Percentiles rank a stretch among this genome's conserved stretches.
These are phyloP conservation scores for Spisula solida DNA, from an alignment of 2,888 invertebrate genomes.

Conservation along the genomic window DNA sequence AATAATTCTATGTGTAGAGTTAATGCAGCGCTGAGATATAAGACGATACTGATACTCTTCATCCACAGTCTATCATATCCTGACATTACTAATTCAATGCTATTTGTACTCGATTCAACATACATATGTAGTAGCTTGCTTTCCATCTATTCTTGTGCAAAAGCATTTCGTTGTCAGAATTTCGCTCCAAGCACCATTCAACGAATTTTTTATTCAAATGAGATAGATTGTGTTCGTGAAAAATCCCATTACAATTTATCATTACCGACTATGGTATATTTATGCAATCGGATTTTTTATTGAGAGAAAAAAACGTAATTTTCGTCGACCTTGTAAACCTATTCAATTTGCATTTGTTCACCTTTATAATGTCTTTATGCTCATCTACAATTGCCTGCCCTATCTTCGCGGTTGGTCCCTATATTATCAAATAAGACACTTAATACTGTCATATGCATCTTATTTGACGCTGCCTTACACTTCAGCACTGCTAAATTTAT, in stretches of 20 bases:
- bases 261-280: not conserved
- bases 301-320: not conserved
- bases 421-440: slow-evolving; percentile 24
- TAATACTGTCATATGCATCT: slow-evolving; percentile 13
- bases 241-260: slow-evolving; percentile 9
- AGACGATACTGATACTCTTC: not conserved
- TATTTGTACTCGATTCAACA: no score
- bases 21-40: not conserved
- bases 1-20: not conserved
- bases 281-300: slow-evolving; percentile 14
- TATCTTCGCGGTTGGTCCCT: slow-evolving; percentile 41
- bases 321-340: not conserved
- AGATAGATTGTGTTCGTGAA: not conserved
- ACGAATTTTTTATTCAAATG: not conserved
- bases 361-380: not conserved
- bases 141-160: not conserved
- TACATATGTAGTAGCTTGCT: not conserved
- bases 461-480: not conserved
- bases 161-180: not conserved
- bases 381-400: not conserved
- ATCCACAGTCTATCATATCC: not conserved
- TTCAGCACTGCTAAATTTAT: slow-evolving; percentile 1
- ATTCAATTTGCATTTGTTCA: slow-evolving; percentile 14
- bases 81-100: not conserved
- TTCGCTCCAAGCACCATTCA: not conserved